Evolutionary conservation across 53 echinoderm and acorn worm species (phyloP).

Genomic region (Stichopus horrens): DNA sequence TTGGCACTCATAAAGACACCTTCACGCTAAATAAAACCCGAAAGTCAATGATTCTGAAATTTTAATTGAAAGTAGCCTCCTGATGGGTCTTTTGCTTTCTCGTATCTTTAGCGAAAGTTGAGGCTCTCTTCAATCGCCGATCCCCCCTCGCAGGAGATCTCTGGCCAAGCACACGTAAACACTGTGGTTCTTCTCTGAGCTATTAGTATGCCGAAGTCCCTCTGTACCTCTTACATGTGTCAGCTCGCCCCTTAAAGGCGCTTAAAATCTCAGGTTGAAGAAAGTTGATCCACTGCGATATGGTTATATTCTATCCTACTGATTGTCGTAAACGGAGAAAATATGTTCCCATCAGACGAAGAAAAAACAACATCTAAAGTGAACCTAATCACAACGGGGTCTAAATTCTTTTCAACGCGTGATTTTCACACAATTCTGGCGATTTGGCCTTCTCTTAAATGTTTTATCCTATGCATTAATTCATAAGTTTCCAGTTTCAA

Average conservation of each 20-base stretch:
- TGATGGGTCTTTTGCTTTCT: not conserved
- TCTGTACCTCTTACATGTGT: slow-evolving; percentile 30
- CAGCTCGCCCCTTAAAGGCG: slow-evolving; percentile 44
- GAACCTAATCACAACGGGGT: slow-evolving; percentile 31
- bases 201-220: slow-evolving; percentile 22
- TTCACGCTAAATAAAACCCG: slow-evolving; percentile 39
- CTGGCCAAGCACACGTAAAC: not conserved
- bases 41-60: slow-evolving; percentile 23
- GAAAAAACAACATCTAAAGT: slow-evolving; percentile 33
- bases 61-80: slow-evolving; percentile 26
- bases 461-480: slow-evolving; percentile 39
- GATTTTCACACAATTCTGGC: slow-evolving; percentile 45
- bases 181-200: not conserved
- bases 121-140: not conserved
- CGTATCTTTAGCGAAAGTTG: not conserved
- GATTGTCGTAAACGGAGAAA: slow-evolving; percentile 32
- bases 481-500: slow-evolving; percentile 41
- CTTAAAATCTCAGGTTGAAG: slow-evolving; percentile 23
- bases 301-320: slow-evolving; percentile 22
- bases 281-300: slow-evolving; percentile 10
- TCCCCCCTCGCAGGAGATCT: not conserved
- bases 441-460: slow-evolving; percentile 32
- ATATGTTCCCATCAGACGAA: slow-evolving; percentile 11
- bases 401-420: slow-evolving; percentile 35
- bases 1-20: slow-evolving; percentile 12